Conservation (phyloP, 2,113 vertebrate species). For the Erythrolamprus reginae region DNA sequence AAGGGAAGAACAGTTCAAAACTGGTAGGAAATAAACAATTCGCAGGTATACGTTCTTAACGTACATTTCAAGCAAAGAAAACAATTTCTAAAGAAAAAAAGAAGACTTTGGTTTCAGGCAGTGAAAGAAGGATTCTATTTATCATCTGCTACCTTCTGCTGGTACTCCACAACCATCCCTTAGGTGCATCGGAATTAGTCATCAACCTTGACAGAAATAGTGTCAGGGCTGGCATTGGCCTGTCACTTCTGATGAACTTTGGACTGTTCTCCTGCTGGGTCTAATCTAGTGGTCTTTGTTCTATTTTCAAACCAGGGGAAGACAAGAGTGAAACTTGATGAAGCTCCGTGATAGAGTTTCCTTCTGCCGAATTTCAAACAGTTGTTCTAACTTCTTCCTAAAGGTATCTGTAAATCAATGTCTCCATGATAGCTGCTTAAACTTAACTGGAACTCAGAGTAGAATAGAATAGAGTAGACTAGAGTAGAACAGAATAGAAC, state of each 20-base stretch:
- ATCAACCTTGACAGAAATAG: background rate
- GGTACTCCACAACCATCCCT: background rate
- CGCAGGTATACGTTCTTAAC: constrained; percentile 7
- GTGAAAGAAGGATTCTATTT: background rate
- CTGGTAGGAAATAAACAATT: background rate
- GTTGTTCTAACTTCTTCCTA: constrained; percentile 31
- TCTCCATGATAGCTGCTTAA: background rate
- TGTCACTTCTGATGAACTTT: background rate
- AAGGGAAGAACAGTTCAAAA: background rate
- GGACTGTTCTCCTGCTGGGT: background rate
- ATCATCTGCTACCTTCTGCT: constrained; percentile 6
- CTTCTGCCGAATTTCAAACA: background rate
- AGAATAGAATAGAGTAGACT: too few relatives aligned
- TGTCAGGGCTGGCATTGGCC: background rate
- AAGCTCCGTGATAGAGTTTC: constrained; percentile 11
- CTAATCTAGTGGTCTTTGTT: background rate
- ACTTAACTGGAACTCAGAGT: background rate
- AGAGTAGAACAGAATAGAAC: too few relatives aligned
- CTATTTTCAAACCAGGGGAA: background rate
- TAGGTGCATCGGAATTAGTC: background rate
- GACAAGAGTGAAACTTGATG: constrained; percentile 4
- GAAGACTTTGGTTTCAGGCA: background rate
- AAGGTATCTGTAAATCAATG: background rate
- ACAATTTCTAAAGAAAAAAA: background rate
- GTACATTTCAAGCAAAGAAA: background rate